Base-by-base conservation (phyloP, 2,113 vertebrate genomes). In the Bubo blakistoni region DNA sequence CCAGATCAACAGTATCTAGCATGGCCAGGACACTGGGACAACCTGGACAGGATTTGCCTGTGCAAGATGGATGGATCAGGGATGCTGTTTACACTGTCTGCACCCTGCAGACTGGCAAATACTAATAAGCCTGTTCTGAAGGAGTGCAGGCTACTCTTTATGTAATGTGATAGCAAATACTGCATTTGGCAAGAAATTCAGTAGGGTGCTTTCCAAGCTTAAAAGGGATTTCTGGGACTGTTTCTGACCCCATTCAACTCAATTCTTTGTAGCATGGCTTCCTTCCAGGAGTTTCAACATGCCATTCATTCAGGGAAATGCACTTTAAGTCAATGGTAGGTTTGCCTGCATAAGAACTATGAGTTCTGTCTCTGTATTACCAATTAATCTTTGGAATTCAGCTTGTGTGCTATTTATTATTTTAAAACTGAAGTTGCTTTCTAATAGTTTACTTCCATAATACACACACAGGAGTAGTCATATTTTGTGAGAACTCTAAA, bases 201-300 rank as follows among this genome's bases (percentile, higher is more conserved):
- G 81, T 16, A 85, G 86, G 77, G 81, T 40, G 57, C 58, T 85
- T 96, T 96, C 91, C 87, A 95, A 87, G 84, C 87, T 87, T 80
- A 57, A 95, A 90, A 91, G 62, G 81, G 61, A 61, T 94, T 92
- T 94, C 94, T 94, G 88, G 94, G 88, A 63, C 88, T 87, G 49
- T 61, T 97, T 94, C 92, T 95, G 77, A 94, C 81, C 65, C 91
- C 59, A 95, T 96, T 96, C 94, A 95, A 54, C 80, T 88, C 42
- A 72, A 86, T 91, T 95, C 77, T 95, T 87, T 81, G 86, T 32
- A 84, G 20, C 66, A n/a, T 96, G 92, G 94, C 96, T 93, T 86
- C 61, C 69, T 95, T 93, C 95, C 95, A 96, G 80, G 51, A 92
- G 57, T 87, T 91, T 88, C 91, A 94, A 85, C 88, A 76, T 72